Evolutionary conservation across 1,140 invertebrate species (phyloP), one percentile per base, ranked within the genome.

Genomic region (Zophobas morio): DNA sequence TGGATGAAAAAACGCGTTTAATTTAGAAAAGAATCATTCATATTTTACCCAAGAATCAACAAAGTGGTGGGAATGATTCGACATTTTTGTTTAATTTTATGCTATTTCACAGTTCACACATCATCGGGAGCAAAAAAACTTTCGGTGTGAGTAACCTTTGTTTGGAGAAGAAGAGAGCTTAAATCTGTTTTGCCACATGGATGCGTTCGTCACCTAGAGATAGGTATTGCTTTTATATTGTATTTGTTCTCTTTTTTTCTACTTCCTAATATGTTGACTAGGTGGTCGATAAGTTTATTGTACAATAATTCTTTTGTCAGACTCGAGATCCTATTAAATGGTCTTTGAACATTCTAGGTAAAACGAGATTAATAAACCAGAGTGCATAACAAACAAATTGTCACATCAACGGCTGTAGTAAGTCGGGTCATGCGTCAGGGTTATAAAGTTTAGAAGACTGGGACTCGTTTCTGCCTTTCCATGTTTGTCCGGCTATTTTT

Each of bases 81-180:
- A 72, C 79, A 70, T 63, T 56, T 66, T 75, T 42, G 76, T 78
- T 80, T 78, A 80, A 80, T 80, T 80, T 80, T 78, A 80, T 80
- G 76, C 79, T 80, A 80, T 80, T 80, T 80, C 79, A 80, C 79
- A 80, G 79, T 80, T 80, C 76, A 80, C 79, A 80, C 79, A 66
- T 80, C 60, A 71, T 56, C 53, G 47, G 54, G 33, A 47, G 57
- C 57, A 76, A 66, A 76, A 63, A 57, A 76, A 40, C 42, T 35
- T 36, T 40, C 8, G 75, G 49, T 73, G 49, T 77, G 51, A 73
- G 42, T 72, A 56, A 63, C 70, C 76, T 57, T 71, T 73, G 63
- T 72, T 66, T 66, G 60, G 60, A 66, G 60, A 66, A 66, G 60
- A 42, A 66, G 60, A 42, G 37, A 42, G 60, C 42, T 39, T 42